phyloP scores from a whole-genome alignment of 2,113 vertebrate genomes.

The Toxotes jaculatrix region DNA sequence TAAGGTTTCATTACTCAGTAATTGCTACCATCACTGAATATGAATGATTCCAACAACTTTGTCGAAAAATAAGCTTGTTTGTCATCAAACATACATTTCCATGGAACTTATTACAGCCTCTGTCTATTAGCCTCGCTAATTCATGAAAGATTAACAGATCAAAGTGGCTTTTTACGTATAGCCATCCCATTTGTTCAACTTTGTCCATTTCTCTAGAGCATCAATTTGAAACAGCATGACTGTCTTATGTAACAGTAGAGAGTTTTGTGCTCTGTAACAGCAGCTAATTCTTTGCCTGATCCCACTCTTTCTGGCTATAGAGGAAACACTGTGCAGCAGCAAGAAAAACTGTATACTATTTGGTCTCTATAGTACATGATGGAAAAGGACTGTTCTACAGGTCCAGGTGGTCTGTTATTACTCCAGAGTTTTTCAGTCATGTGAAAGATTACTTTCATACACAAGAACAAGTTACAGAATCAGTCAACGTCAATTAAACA shows the following conservation, averaged over 20 bases:
- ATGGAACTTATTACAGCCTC: neutral
- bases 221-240: constrained; percentile 21
- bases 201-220: neutral
- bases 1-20: neutral
- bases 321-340: neutral
- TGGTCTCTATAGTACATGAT: neutral
- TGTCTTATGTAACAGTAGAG: constrained; percentile 31
- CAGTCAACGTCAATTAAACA: constrained; percentile 30
- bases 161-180: neutral
- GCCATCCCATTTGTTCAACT: constrained; percentile 10
- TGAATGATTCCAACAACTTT: constrained; percentile 2
- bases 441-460: constrained; percentile 4
- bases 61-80: constrained; percentile 17
- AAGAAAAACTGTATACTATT: neutral
- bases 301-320: constrained; percentile 25
- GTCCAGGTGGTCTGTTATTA: neutral
- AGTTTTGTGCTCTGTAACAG: constrained; percentile 25
- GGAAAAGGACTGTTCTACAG: neutral
- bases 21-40: constrained; percentile 4
- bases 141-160: constrained; percentile 10
- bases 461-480: constrained; percentile 11
- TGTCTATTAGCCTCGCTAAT: neutral
- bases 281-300: constrained; percentile 18
- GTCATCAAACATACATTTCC: constrained; percentile 16
- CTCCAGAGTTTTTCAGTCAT: constrained; percentile 6